Evolutionary conservation across 2,113 vertebrate genomes (phyloP).

Genomic region (Gasterosteus nipponicus): DNA sequence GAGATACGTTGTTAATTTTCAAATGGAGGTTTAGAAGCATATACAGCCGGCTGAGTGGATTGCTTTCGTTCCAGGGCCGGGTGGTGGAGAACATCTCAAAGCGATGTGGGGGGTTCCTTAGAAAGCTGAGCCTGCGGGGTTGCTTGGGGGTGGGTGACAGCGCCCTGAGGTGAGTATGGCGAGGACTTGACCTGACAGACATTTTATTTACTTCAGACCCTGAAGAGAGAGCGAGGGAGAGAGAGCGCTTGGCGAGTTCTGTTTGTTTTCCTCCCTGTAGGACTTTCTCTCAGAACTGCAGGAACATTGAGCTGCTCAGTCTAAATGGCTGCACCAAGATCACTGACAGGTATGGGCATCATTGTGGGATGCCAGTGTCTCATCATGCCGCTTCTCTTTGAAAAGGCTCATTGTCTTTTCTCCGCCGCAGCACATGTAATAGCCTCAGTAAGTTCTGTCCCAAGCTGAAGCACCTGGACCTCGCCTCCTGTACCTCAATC

Average conservation of each 20-base stretch:
- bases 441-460: conserved; percentile 99
- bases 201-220: neutral
- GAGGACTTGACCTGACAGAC: neutral
- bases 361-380: neutral
- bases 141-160: conserved; percentile 96
- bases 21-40: neutral
- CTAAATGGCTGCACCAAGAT: conserved; percentile 99
- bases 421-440: conserved; percentile 89
- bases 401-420: neutral
- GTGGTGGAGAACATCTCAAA: conserved; percentile 99
- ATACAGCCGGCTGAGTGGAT: neutral
- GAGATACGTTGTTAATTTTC: neutral
- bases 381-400: neutral
- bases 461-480: conserved; percentile 95
- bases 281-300: conserved; percentile 98
- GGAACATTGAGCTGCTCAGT: conserved; percentile 96
- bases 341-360: conserved; percentile 89
- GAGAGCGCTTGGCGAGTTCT: neutral
- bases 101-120: conserved; percentile 95
- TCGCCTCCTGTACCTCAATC: conserved; percentile 97
- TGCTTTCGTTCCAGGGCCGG: conserved; percentile 84
- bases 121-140: conserved; percentile 93
- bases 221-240: neutral
- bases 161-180: conserved; percentile 87
- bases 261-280: conserved; percentile 72